A percentile compares a stretch with the other conserved stretches of the same genome.
phyloP scores from a whole-genome alignment of 2,888 invertebrate genomes.

The Leptinotarsa juncta region DNA sequence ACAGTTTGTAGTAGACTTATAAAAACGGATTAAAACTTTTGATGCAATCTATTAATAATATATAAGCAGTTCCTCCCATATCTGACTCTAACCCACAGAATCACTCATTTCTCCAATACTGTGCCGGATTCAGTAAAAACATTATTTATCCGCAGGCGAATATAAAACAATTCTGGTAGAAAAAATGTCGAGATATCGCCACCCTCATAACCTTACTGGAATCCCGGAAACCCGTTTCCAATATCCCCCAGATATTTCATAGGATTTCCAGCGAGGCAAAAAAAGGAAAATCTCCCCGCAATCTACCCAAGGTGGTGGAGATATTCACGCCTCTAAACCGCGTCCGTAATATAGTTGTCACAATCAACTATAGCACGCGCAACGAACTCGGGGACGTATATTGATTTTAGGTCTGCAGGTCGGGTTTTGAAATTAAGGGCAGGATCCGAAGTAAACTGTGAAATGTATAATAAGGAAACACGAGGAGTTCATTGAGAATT shows the following conservation, averaged over 20 bases:
- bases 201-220: not conserved
- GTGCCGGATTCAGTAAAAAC: no score
- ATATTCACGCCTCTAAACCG: not conserved
- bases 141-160: not conserved
- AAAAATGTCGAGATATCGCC: not conserved
- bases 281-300: not conserved
- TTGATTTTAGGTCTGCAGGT: slow-evolving; percentile 20
- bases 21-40: no score
- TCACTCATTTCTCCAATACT: not conserved
- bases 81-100: not conserved
- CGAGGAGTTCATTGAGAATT: no score
- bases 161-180: not conserved
- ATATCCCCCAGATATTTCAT: slow-evolving; percentile 18
- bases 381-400: slow-evolving; percentile 23
- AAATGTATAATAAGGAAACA: no score
- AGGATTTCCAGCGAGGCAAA: slow-evolving; percentile 10
- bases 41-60: no score
- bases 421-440: not conserved
- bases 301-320: slow-evolving; percentile 16
- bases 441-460: no score
- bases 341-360: slow-evolving; percentile 29
- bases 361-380: slow-evolving; percentile 28
- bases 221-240: slow-evolving; percentile 13
- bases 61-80: not conserved
- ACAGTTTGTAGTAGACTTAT: no score